A percentile compares a stretch with the other conserved stretches of the same genome.
phyloP scores from a whole-genome alignment of 1,140 invertebrate genomes.

The Penaeus chinensis region DNA sequence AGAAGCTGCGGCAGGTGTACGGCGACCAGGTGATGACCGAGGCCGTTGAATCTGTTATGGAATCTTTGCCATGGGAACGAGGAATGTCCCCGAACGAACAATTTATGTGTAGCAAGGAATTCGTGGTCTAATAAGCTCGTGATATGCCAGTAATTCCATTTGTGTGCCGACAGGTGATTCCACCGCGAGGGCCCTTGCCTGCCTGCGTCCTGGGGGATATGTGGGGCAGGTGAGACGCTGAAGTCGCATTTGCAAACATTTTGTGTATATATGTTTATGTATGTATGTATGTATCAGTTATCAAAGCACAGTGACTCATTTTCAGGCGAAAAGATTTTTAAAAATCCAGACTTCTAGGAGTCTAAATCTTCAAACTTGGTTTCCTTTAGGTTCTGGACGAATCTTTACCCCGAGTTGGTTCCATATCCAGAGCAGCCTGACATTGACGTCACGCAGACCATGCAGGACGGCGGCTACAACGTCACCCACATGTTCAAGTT shows the following conservation, averaged over 20 bases:
- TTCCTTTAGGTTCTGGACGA: constrained; percentile 74
- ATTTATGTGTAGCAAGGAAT: constrained; percentile 64
- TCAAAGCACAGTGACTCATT: no score
- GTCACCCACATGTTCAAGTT: constrained; percentile 82
- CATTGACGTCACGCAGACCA: constrained; percentile 84
- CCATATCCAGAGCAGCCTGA: constrained; percentile 89
- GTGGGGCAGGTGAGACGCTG: constrained; percentile 77
- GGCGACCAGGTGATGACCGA: constrained; percentile 54
- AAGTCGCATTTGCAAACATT: neutral
- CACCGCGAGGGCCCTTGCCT: constrained; percentile 35
- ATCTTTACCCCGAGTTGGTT: constrained; percentile 66
- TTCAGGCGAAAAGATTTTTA: no score
- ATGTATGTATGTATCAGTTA: neutral
- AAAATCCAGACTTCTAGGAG: no score
- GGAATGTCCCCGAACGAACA: no score
- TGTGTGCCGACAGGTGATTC: constrained; percentile 20
- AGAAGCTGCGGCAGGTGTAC: constrained; percentile 68
- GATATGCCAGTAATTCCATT: constrained; percentile 73
- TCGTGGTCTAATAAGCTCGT: constrained; percentile 71
- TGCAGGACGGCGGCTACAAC: constrained; percentile 79
- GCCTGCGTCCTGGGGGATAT: constrained; percentile 76
- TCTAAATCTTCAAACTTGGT: neutral
- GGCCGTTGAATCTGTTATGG: neutral
- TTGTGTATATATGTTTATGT: neutral
- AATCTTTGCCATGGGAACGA: neutral